Conservation (phyloP, 1,140 invertebrate species). For the Diorhabda sublineata region DNA sequence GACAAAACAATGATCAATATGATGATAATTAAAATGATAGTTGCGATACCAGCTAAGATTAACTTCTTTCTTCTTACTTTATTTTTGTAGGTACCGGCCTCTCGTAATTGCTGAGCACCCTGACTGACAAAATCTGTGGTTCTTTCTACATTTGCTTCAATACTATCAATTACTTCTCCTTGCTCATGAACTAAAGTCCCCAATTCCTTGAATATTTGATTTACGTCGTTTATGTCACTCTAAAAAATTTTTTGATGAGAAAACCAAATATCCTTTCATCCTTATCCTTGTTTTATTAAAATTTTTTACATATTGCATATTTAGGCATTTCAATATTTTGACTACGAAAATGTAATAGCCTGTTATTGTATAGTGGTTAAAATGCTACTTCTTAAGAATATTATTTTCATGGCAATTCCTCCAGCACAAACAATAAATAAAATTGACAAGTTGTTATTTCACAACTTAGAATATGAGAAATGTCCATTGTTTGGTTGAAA, state of each 20-base stretch:
- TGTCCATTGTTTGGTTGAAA: neutral
- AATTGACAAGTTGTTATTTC: too few species aligned
- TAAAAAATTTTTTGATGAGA: conserved; percentile 46
- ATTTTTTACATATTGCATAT: too few species aligned
- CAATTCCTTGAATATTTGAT: conserved; percentile 97
- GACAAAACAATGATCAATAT: conserved; percentile 59
- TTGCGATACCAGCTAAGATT: conserved; percentile 64
- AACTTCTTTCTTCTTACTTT: conserved; percentile 85
- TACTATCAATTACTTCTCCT: conserved; percentile 93
- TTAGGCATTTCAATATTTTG: too few species aligned
- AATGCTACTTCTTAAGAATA: too few species aligned
- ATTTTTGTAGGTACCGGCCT: conserved; percentile 81
- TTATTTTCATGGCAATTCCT: too few species aligned
- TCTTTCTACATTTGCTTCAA: conserved; percentile 92
- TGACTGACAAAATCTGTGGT: conserved; percentile 82
- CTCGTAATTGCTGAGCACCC: conserved; percentile 73
- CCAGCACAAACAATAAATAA: too few species aligned
- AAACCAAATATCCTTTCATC: too few species aligned
- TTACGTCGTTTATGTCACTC: conserved; percentile 92
- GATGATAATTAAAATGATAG: conserved; percentile 65
- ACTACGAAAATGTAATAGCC: too few species aligned
- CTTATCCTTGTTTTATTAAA: too few species aligned
- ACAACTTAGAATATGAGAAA: neutral
- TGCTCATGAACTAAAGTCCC: conserved; percentile 95
- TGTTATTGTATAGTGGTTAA: too few species aligned